Percentiles rank a stretch among this genome's conserved stretches.
phyloP scores from a whole-genome alignment of 92 coral and sea anemone genomes.

The Blastomussa wellsi region DNA sequence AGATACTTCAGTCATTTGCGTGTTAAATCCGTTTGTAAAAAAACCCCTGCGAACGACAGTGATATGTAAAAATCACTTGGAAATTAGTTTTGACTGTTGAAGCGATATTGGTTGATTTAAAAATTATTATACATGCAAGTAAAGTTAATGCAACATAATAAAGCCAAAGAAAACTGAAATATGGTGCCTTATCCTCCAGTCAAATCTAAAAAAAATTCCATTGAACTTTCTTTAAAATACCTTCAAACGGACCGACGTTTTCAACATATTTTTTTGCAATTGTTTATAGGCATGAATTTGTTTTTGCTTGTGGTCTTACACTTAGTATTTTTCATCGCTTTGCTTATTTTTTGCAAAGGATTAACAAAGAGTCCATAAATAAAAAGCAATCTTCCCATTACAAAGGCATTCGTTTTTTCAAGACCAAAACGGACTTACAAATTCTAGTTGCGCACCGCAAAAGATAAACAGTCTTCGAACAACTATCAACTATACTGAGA shows the following conservation, averaged over 20 bases:
- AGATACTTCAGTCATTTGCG: neutral
- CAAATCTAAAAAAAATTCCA: neutral
- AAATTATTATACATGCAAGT: neutral
- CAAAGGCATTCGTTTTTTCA: neutral
- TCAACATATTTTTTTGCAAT: neutral
- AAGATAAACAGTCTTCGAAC: conserved; percentile 2
- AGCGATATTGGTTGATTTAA: neutral
- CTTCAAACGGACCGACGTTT: neutral
- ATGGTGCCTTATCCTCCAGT: neutral
- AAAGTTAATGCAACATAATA: neutral
- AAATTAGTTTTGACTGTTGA: conserved; percentile 8
- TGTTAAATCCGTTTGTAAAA: conserved; percentile 4
- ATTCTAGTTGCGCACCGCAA: conserved; percentile 10
- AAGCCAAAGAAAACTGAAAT: neutral
- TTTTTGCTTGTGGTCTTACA: neutral
- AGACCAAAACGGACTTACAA: neutral
- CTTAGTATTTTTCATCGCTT: neutral
- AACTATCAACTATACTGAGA: neutral
- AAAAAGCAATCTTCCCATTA: neutral
- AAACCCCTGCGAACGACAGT: neutral
- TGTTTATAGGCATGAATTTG: neutral
- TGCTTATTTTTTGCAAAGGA: neutral
- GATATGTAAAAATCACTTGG: neutral
- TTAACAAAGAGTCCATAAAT: neutral
- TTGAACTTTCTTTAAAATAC: neutral